phyloP scores from a whole-genome alignment of 2,113 vertebrate species.

The Cranoglanis bouderius region DNA sequence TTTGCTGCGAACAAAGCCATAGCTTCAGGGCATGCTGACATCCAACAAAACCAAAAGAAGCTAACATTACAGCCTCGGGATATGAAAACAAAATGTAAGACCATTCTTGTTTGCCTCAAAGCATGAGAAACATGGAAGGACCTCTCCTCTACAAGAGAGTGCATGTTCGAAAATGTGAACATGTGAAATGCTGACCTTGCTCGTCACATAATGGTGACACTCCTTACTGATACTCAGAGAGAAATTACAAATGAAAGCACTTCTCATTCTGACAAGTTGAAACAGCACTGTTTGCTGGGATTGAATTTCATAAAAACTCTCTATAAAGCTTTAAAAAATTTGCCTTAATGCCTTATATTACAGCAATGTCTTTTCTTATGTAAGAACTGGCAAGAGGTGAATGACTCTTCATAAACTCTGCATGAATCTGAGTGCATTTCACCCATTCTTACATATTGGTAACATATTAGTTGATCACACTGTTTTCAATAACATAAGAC shows the following conservation, averaged over 20 bases:
- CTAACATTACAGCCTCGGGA: background rate
- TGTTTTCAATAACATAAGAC: background rate
- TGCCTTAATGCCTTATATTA: slow-evolving; percentile 8
- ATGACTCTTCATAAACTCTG: background rate
- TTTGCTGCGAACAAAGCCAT: background rate
- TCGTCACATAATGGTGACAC: background rate
- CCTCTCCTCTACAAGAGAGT: slow-evolving; percentile 3
- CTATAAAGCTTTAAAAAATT: slow-evolving; percentile 20
- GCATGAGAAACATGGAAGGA: background rate
- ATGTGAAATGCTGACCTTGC: background rate
- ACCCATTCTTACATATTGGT: background rate
- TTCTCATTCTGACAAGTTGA: slow-evolving; percentile 40
- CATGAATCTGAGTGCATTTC: slow-evolving; percentile 1
- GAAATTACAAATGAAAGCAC: slow-evolving; percentile 42
- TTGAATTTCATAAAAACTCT: slow-evolving; percentile 22
- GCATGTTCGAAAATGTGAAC: background rate
- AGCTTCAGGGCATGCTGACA: background rate
- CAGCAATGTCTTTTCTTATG: slow-evolving; percentile 8
- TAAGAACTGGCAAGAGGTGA: slow-evolving; percentile 15
- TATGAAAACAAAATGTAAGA: slow-evolving; percentile 27
- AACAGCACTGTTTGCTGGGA: slow-evolving; percentile 37
- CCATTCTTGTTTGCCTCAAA: background rate
- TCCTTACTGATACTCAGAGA: background rate
- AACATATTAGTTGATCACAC: background rate
- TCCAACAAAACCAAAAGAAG: background rate